A percentile compares a stretch with the other conserved stretches of the same genome.
These are phyloP conservation scores for Caenorhabditis doughertyi DNA, from an alignment of 2,888 invertebrate genomes.

Conservation along the genomic window DNA sequence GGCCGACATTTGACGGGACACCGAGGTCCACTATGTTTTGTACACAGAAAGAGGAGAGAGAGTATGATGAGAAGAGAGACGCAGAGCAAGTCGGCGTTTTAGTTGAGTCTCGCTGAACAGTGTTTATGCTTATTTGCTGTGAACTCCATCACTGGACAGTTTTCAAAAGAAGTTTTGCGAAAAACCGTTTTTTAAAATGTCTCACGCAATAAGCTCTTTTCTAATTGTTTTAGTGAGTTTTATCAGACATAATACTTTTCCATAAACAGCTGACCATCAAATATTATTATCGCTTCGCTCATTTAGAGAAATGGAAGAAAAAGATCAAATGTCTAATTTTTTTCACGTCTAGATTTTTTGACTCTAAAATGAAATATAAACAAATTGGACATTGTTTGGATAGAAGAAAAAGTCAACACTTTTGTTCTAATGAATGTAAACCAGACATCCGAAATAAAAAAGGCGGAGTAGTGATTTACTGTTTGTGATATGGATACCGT, in stretches of 20 bases:
- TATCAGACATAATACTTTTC: slow-evolving; percentile 24
- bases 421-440: slow-evolving; percentile 25
- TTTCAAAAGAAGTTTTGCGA: too few species aligned
- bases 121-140: too few species aligned
- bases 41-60: too few species aligned
- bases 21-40: too few species aligned
- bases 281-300: slow-evolving; percentile 9
- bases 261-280: neutral
- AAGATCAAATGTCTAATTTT: neutral
- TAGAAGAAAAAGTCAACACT: slow-evolving; percentile 19
- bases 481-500: slow-evolving; percentile 62
- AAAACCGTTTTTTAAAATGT: too few species aligned
- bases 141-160: too few species aligned
- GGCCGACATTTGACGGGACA: too few species aligned
- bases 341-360: slow-evolving; percentile 11
- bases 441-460: slow-evolving; percentile 25
- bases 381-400: slow-evolving; percentile 55
- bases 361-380: slow-evolving; percentile 38
- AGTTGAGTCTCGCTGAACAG: too few species aligned
- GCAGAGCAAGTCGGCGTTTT: too few species aligned
- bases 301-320: neutral
- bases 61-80: too few species aligned
- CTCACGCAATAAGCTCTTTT: too few species aligned
- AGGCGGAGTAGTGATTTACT: slow-evolving; percentile 12
- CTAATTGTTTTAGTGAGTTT: slow-evolving; percentile 4